A percentile compares a stretch with the other conserved stretches of the same genome.
phyloP scores from a whole-genome alignment of 2,113 vertebrate genomes.

The Odontesthes bonariensis region DNA sequence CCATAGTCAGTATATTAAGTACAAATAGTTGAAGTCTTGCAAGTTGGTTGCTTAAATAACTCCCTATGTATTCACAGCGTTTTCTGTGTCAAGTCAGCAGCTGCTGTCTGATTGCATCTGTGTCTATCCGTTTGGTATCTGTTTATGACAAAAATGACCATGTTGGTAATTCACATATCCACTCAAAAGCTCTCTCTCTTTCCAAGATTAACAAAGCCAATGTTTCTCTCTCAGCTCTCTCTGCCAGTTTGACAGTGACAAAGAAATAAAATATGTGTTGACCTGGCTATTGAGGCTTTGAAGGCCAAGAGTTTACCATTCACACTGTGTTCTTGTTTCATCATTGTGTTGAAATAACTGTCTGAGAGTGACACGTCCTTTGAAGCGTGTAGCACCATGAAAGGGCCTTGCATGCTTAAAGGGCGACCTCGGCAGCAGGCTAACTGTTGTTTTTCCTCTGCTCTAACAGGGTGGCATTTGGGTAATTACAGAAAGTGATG shows the following conservation, averaged over 20 bases:
- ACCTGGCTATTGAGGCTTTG: conserved; percentile 55
- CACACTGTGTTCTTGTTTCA: conserved; percentile 67
- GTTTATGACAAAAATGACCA: conserved; percentile 40
- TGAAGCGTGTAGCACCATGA: conserved; percentile 60
- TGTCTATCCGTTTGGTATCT: conserved; percentile 27
- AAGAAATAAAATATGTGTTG: conserved; percentile 66
- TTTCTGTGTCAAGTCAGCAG: conserved; percentile 25
- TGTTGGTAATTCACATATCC: conserved; percentile 37
- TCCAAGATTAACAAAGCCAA: conserved; percentile 59
- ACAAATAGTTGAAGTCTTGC: not conserved
- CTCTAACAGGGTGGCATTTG: conserved; percentile 67
- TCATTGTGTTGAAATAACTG: conserved; percentile 71
- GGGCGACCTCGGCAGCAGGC: conserved; percentile 66
- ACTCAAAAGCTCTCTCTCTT: conserved; percentile 46
- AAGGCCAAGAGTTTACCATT: conserved; percentile 60
- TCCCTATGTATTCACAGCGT: conserved; percentile 5
- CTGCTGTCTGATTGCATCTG: conserved; percentile 23
- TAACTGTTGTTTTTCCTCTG: conserved; percentile 75
- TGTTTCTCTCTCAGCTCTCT: conserved; percentile 3
- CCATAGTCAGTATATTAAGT: too few species aligned
- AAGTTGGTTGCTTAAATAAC: conserved; percentile 1
- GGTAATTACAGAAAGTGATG: conserved; percentile 79
- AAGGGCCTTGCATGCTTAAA: conserved; percentile 44
- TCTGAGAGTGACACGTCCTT: conserved; percentile 70
- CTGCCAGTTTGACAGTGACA: conserved; percentile 47